These are phyloP conservation scores for Sturnus vulgaris DNA, from an alignment of 2,113 vertebrate species.

Conservation along the genomic window DNA sequence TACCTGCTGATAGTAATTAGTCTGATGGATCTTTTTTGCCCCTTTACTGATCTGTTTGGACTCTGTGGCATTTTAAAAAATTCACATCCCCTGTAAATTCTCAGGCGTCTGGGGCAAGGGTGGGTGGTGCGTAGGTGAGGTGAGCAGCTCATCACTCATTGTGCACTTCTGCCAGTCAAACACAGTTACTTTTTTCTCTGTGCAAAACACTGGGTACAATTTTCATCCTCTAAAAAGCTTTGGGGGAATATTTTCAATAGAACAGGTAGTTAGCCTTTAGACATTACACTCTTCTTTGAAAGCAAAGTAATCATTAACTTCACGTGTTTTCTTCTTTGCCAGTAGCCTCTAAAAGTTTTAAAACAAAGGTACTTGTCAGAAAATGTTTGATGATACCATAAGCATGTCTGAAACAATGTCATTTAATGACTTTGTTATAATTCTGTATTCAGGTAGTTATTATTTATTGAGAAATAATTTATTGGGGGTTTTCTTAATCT, in stretches of 20 bases:
- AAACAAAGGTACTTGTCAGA: neutral
- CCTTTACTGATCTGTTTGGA: neutral
- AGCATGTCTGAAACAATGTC: neutral
- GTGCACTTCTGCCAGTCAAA: neutral
- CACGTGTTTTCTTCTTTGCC: neutral
- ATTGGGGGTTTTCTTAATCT: neutral
- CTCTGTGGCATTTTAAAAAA: neutral
- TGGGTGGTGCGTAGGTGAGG: neutral
- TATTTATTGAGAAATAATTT: neutral
- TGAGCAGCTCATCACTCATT: neutral
- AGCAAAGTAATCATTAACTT: neutral
- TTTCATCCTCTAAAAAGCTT: neutral
- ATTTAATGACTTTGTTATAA: neutral
- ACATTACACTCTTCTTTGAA: neutral
- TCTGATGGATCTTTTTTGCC: neutral
- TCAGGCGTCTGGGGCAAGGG: rapidly evolving
- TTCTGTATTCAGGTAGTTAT: neutral
- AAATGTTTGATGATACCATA: neutral
- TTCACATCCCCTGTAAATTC: neutral
- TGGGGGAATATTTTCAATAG: neutral
- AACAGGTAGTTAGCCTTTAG: neutral
- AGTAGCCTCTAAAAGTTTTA: neutral
- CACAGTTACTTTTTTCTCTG: neutral
- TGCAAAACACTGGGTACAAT: neutral
- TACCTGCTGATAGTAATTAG: neutral